A percentile compares a stretch with the other conserved stretches of the same genome.
phyloP scores from a whole-genome alignment of 2,113 vertebrate species.

The Leiothrix lutea region DNA sequence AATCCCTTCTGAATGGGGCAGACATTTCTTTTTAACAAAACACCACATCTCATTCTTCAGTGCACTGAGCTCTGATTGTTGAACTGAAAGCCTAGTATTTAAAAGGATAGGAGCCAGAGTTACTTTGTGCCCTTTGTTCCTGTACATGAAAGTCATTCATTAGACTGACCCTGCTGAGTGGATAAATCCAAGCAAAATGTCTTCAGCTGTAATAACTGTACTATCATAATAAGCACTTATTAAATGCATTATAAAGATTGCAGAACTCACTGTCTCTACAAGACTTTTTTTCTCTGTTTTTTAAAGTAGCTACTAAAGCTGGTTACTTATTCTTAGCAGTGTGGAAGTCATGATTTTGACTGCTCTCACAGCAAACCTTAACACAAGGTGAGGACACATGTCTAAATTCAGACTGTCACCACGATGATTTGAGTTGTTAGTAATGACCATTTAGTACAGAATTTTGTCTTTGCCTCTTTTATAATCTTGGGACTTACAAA shows the following conservation, averaged over 20 bases:
- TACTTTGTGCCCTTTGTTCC: not conserved
- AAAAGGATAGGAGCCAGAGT: not conserved
- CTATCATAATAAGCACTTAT: not conserved
- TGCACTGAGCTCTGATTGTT: not conserved
- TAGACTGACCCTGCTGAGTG: not conserved
- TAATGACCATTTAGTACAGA: not conserved
- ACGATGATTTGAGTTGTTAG: not conserved
- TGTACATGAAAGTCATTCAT: conserved; percentile 19
- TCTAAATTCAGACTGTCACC: not conserved
- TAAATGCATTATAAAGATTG: not conserved
- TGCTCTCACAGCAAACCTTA: not conserved
- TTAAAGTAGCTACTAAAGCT: not conserved
- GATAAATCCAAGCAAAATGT: conserved; percentile 29
- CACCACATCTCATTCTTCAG: not conserved
- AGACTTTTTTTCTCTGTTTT: not conserved
- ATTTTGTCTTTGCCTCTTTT: not conserved
- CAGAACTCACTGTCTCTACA: not conserved
- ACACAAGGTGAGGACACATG: not conserved
- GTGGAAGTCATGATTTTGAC: not conserved
- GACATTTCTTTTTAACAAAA: not conserved
- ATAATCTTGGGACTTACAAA: not conserved
- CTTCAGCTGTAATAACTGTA: not conserved
- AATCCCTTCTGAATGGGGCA: not conserved
- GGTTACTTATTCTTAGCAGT: not conserved
- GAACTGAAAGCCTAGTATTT: not conserved